phyloP scores from a whole-genome alignment of 2,797 vertebrate species.

The Antennarius maculatus region DNA sequence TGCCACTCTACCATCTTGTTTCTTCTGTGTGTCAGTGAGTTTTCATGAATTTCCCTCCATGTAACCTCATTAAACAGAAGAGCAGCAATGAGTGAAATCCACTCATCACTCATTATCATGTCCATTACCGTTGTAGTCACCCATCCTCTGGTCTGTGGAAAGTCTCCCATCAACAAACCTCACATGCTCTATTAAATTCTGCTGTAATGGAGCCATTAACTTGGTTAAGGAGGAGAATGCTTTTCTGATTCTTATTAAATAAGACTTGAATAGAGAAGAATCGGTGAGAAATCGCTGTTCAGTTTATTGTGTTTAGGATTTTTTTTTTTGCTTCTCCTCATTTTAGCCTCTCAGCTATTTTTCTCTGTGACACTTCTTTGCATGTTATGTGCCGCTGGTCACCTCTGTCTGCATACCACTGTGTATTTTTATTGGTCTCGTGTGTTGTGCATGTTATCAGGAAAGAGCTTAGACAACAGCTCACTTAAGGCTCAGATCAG shows the following conservation, averaged over 20 bases:
- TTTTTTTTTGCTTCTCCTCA: constrained; percentile 2
- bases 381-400: constrained; percentile 16
- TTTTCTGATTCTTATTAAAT: not conserved
- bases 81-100: constrained; percentile 37
- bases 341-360: constrained; percentile 22
- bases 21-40: constrained; percentile 17
- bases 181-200: constrained; percentile 31
- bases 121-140: constrained; percentile 37
- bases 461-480: constrained; percentile 80
- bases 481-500: constrained; percentile 79
- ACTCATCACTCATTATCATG: constrained; percentile 28
- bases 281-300: constrained; percentile 2
- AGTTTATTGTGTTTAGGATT: constrained; percentile 1
- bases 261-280: not conserved
- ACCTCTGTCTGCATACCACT: constrained; percentile 2
- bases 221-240: constrained; percentile 12
- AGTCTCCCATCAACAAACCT: constrained; percentile 25
- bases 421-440: not conserved
- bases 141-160: constrained; percentile 37
- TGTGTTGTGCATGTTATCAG: constrained; percentile 49
- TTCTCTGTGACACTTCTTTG: constrained; percentile 9
- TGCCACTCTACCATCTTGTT: constrained; percentile 2
- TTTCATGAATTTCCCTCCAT: constrained; percentile 16
- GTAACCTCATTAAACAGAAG: constrained; percentile 49
- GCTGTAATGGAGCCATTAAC: constrained; percentile 35